Base-by-base conservation (phyloP, 2,113 vertebrate genomes). In the Piliocolobus tephrosceles region DNA sequence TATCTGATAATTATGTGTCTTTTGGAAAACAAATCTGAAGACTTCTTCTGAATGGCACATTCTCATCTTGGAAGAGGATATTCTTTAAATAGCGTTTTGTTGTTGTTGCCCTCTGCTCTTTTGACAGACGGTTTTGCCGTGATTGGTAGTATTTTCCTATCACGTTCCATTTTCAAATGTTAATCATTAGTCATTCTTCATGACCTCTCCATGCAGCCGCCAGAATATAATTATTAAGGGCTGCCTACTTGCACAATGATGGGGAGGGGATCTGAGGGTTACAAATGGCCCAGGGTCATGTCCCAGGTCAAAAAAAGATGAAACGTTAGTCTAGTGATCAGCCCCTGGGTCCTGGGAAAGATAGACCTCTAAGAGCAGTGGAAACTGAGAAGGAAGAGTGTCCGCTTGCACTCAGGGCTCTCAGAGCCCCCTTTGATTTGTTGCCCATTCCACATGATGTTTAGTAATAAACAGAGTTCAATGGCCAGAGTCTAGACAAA, bases 401-500 rank as follows among this genome's bases (percentile, higher is more conserved):
- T 30, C 23, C 6, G 45, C 61, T 52, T 38, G 16, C 5, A 25
- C 32, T 40, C 23, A 7, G 61, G 52, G 55, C 40, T 80, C 38
- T 75, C 82, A 83, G 57, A 91, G 55, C 40, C 64, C 70, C 10
- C 84, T 94, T 50, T 98, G 16, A 68, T 75, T 93, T 35, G 68
- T 66, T 93, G 61, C 84, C 58, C 18, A 23, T 87, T 97, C 76
- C 90, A 55, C 50, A 45, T 5, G 4, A 66, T 98, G 97, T 98
- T 98, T 97, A 92, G 97, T 84, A 96, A 97, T 95, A 91, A 92
- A 95, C 22, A 35, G 85, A 78, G 84, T 80, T 97, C 47, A 38
- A 78, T 97, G 97, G 8, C 96, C 96, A 89, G 82, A 81, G 92
- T 68, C 93, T 96, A 96, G 95, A 97, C 94, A 96, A 97, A 98